phyloP scores from a whole-genome alignment of 2,797 vertebrate genomes.

The Eidolon dupreanum region DNA sequence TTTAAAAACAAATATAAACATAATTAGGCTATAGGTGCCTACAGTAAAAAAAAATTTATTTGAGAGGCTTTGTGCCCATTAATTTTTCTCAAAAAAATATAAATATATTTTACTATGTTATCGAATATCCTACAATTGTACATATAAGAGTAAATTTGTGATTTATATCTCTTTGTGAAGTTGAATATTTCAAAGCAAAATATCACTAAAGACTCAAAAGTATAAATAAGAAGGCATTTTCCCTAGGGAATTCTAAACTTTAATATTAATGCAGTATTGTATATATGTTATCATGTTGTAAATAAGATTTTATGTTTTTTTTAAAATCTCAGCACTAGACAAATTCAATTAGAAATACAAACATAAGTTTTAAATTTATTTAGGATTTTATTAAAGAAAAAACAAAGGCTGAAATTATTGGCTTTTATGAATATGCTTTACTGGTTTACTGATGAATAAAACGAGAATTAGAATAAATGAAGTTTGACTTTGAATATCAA shows the following conservation, averaged over 20 bases:
- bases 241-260: not conserved
- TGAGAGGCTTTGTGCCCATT: not conserved
- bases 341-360: slow-evolving; percentile 23
- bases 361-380: not conserved
- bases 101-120: not conserved
- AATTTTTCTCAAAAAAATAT: not conserved
- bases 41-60: slow-evolving; percentile 5
- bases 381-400: not conserved
- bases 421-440: not conserved
- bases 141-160: not conserved
- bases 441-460: not conserved
- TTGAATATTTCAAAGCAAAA: not conserved
- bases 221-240: not conserved
- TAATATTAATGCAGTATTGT: not conserved
- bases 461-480: not conserved
- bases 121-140: not conserved
- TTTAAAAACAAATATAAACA: not conserved
- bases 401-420: not conserved
- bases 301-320: slow-evolving; percentile 25
- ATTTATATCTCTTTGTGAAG: not conserved
- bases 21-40: not conserved
- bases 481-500: not conserved
- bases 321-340: not conserved
- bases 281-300: not conserved
- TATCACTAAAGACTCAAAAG: not conserved